Percentiles rank a stretch among this genome's conserved stretches.
These are phyloP conservation scores for Gavialis gangeticus DNA, from an alignment of 2,113 vertebrate genomes.

Conservation along the genomic window DNA sequence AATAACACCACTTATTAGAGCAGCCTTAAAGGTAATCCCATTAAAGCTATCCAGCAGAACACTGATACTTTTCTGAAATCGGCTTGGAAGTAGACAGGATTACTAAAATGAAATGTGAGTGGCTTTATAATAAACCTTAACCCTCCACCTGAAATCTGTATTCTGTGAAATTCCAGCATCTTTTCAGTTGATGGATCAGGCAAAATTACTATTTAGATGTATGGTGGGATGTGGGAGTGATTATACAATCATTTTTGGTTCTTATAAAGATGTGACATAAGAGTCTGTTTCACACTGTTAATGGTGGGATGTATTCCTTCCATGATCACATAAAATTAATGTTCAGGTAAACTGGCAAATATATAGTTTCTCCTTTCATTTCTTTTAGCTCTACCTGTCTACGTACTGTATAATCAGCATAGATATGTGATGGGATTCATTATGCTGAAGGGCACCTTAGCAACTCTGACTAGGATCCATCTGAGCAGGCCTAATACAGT, in stretches of 20 bases:
- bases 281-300: not conserved
- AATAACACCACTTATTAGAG: conserved; percentile 77
- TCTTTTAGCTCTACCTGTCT: not conserved
- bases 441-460: not conserved
- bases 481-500: not conserved
- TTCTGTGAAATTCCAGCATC: fast-evolving
- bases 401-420: not conserved
- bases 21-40: conserved; percentile 77
- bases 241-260: not conserved
- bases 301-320: not conserved
- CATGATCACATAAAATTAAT: not conserved
- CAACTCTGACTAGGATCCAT: too few relatives aligned
- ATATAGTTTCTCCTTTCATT: not conserved
- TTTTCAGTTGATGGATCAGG: not conserved
- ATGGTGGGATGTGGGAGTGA: not conserved
- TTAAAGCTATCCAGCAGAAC: conserved; percentile 74
- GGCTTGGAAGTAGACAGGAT: conserved; percentile 72
- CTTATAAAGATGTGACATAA: fast-evolving
- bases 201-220: fast-evolving
- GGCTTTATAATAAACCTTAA: conserved; percentile 64
- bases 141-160: not conserved
- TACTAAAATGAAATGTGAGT: conserved; percentile 57
- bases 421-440: not conserved
- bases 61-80: conserved; percentile 71
- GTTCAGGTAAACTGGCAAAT: not conserved